Base-by-base conservation (phyloP, 2,113 vertebrate species). In the Astur gentilis region DNA sequence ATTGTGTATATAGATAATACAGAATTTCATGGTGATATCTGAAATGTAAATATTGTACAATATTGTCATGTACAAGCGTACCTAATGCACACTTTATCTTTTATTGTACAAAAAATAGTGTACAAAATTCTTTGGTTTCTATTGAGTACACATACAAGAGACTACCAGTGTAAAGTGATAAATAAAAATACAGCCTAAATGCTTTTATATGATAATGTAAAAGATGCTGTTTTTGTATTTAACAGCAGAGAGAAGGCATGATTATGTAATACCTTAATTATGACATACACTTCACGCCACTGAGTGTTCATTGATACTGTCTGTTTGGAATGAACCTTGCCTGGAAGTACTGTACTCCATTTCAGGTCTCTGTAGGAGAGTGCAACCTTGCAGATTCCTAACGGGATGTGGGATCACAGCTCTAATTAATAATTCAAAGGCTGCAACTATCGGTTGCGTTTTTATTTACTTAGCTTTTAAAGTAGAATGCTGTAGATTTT, bases 11-110 rank as follows among this genome's bases (percentile, higher is more conserved):
- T 99, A 99, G 98, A 98, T 98, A 99, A 98, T 99, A 98, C 98
- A 99, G 99, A 99, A 99, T 99, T 99, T 99, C 99, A 98, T 98
- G 99, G 98, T 98, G 99, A 98, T 98, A 98, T 98, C 98, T 98
- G 98, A 98, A 98, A 98, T 99, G 99, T 99, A 99, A 99, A 99
- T 99, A 99, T 97, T 99, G 99, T 99, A 99, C 98, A 98, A 99
- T 99, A 99, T 98, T 99, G 99, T 99, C 99, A 99, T 99, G 99
- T 99, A 99, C 99, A 99, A 99, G 99, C 99, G 97, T 99, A 99
- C 99, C 98, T 99, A 99, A 99, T 99, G 99, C 99, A 99, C 99
- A 99, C 99, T 99, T 99, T 99, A 99, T 99, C 99, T 99, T 99
- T 99, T 99, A 99, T 99, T 99, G 99, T 99, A 99, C 99, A 99